These are phyloP conservation scores for Clarias macrocephalus DNA, from an alignment of 2,113 vertebrate species.

Conservation along the genomic window DNA sequence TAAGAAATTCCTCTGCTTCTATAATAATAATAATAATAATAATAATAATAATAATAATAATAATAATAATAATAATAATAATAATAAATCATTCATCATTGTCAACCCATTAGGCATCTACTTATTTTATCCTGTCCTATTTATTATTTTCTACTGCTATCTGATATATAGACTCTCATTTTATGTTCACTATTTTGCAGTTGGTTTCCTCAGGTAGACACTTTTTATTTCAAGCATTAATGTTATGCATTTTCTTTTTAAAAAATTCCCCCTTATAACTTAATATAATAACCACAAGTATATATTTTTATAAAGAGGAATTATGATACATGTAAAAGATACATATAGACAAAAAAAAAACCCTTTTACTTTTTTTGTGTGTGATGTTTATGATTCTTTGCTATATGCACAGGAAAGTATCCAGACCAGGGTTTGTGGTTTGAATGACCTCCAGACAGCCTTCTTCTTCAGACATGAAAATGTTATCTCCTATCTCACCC, in stretches of 20 bases:
- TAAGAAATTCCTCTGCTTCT: too few relatives aligned
- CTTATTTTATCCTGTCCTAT: neutral
- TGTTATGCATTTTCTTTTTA: neutral
- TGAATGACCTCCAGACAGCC: constrained; percentile 53
- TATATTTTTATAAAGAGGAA: neutral
- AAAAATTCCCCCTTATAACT: neutral
- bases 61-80: too few relatives aligned
- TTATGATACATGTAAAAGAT: neutral
- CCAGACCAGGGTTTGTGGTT: constrained; percentile 55
- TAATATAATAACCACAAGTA: neutral
- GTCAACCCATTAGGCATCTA: neutral
- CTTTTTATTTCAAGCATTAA: neutral
- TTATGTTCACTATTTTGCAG: neutral
- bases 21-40: too few relatives aligned
- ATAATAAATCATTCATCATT: too few relatives aligned
- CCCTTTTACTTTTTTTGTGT: neutral
- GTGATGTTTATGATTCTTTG: neutral
- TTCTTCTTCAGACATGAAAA: constrained; percentile 49
- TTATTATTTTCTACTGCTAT: neutral
- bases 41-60: too few relatives aligned
- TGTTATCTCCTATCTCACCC: constrained; percentile 58
- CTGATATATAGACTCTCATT: neutral
- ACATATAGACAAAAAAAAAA: neutral
- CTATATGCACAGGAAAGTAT: constrained; percentile 51
- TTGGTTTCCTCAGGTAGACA: neutral